Percentiles rank a stretch among this genome's conserved stretches.
Evolutionary conservation across 2,888 invertebrate genomes (phyloP).

Genomic region (Macaria notata): DNA sequence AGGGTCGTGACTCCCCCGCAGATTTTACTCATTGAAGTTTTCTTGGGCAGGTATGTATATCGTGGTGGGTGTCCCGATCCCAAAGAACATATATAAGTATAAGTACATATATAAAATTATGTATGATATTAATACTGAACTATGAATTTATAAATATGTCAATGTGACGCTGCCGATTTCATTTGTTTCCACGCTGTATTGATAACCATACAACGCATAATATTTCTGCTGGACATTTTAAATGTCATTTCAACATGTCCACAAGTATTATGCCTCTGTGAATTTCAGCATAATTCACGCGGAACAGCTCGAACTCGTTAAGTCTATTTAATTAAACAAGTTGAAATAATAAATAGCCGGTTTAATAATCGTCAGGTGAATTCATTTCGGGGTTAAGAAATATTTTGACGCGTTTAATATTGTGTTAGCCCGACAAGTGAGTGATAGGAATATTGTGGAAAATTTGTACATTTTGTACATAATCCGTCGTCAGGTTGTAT

Average conservation of each 20-base stretch:
- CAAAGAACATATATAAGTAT: no score
- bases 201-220: no score
- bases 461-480: slow-evolving; percentile 4
- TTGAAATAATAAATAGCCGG: slow-evolving; percentile 12
- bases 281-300: no score
- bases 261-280: slow-evolving; percentile 1
- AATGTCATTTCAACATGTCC: slow-evolving; percentile 13
- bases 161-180: slow-evolving; percentile 2
- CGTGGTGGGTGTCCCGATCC: no score
- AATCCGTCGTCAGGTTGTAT: slow-evolving; percentile 1
- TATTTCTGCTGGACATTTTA: no score
- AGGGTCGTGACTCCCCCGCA: no score
- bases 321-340: slow-evolving; percentile 19
- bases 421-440: slow-evolving; percentile 9
- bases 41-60: no score
- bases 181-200: slow-evolving; percentile 7
- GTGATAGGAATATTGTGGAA: slow-evolving; percentile 1
- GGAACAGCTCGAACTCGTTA: no score
- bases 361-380: slow-evolving; percentile 4
- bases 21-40: no score
- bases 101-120: no score
- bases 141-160: no score
- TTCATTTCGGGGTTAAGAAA: slow-evolving; percentile 9
- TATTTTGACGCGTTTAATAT: slow-evolving; percentile 9
- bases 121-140: no score